Conservation (phyloP, 2,888 invertebrate species). For the Ophioninae sp. region DNA sequence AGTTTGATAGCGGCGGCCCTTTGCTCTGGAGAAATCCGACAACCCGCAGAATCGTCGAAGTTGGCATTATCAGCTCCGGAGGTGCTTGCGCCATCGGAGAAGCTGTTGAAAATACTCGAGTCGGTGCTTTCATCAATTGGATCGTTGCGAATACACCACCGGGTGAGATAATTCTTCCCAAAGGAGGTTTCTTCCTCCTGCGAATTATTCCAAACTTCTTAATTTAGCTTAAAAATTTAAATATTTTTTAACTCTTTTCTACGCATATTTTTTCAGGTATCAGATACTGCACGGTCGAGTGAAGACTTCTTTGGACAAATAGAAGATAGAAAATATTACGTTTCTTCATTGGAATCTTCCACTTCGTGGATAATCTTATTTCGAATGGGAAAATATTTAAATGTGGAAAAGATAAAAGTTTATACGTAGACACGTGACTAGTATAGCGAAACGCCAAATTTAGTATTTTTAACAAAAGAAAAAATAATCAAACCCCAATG, state of each 20-base stretch:
- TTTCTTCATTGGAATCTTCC: not conserved
- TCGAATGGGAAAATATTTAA: not conserved
- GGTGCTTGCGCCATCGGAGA: slow-evolving; percentile 81
- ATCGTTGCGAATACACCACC: slow-evolving; percentile 77
- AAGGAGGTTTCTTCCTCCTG: not conserved
- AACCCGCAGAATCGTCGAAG: slow-evolving; percentile 67
- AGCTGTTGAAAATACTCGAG: slow-evolving; percentile 83
- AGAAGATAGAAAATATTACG: not conserved
- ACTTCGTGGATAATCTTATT: not conserved
- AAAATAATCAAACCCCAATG: not conserved
- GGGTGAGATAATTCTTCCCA: slow-evolving; percentile 57
- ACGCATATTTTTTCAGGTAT: slow-evolving; percentile 60
- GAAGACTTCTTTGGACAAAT: slow-evolving; percentile 1
- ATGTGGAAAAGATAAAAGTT: not conserved
- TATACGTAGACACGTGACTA: not conserved
- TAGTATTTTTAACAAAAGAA: not conserved
- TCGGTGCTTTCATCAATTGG: slow-evolving; percentile 83
- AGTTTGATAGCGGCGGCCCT: slow-evolving; percentile 83
- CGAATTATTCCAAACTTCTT: not conserved
- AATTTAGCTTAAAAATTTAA: not conserved
- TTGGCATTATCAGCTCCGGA: slow-evolving; percentile 84
- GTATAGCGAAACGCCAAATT: not conserved
- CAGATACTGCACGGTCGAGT: slow-evolving; percentile 67
- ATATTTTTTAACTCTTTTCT: not conserved
- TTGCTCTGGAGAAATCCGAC: slow-evolving; percentile 82